Evolutionary conservation across 2,888 invertebrate species (phyloP), one percentile per base, ranked within the genome.

Genomic region (Phasia obesa): DNA sequence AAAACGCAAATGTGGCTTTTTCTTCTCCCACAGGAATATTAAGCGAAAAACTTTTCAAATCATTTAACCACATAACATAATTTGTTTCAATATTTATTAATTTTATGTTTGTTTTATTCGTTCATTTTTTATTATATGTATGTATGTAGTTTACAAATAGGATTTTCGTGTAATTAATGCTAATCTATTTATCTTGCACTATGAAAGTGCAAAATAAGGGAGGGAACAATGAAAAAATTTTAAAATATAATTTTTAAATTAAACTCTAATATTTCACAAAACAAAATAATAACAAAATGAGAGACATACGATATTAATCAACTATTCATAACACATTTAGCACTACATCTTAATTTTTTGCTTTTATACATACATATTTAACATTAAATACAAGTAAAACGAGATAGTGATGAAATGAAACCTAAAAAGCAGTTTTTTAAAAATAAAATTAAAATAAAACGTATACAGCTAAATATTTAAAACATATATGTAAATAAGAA

Each of bases 131-230:
- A n/a, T 0, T 51, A 53, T 53, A 27, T 35, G 17, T 71, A 53
- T 35, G 31, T 53, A 21, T 35, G 17, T 78, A 59, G 55, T 67
- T 80, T 80, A 74, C 67, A 74, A 73, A 35, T 73, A 69, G 60
- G 73, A 73, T 60, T 60, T 59, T 53, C 31, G 21, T 76, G 75
- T 38, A 44, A 60, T 60, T 44, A 59, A 17, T 60, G 49, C 53
- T 55, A 60, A 31, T 53, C 15, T 55, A 55, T 35, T 38, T 35
- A 70, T 55, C 25, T 77, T 64, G 2, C 60, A 62, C 53, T 69
- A 44, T 44, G 31, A 53, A 44, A 17, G 23, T 53, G 35, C 17
- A 31, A 69, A 49, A 59, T 76, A 49, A 23, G 17, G 19, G 3
- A 35, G 15, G n/a, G 31, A 15, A 21, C 15, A 15, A n/a, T 15